Evolutionary conservation across 2,797 vertebrate genomes (phyloP).

Genomic region (Antennarius maculatus): DNA sequence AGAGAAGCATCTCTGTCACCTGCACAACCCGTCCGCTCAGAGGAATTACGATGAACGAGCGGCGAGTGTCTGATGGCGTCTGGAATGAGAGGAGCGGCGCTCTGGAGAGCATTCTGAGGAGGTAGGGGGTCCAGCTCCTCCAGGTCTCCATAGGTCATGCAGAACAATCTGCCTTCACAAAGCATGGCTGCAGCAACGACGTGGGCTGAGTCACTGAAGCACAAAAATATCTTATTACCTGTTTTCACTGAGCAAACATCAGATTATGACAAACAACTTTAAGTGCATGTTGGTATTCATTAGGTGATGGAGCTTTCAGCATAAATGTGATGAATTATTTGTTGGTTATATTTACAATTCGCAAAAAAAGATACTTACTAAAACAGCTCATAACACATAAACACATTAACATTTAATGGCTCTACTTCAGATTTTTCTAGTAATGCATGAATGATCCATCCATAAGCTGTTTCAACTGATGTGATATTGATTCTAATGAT

Average conservation of each 20-base stretch:
- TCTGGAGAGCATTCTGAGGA: slow-evolving; percentile 22
- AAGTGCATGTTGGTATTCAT: background rate
- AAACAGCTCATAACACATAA: background rate
- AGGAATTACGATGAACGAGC: slow-evolving; percentile 16
- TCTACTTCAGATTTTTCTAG: background rate
- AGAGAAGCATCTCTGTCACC: slow-evolving; percentile 15
- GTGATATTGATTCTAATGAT: background rate
- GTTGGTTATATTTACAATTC: no score
- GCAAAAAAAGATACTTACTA: background rate
- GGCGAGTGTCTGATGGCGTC: slow-evolving; percentile 34
- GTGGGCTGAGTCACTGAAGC: background rate
- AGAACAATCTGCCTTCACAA: slow-evolving; percentile 80
- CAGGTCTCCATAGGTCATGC: slow-evolving; percentile 63
- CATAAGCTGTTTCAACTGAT: background rate
- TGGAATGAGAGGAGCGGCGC: slow-evolving; percentile 23
- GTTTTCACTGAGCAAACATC: background rate
- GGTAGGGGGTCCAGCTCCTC: slow-evolving; percentile 45
- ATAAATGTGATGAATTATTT: background rate
- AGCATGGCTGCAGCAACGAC: slow-evolving; percentile 75
- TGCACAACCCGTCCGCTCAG: slow-evolving; percentile 8
- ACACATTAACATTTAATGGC: background rate
- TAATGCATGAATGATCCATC: background rate
- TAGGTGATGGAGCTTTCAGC: background rate
- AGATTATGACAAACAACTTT: background rate
- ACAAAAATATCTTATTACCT: background rate